Base-by-base conservation (phyloP, 1,140 invertebrate species). In the Scaptodrosophila lebanonensis region DNA sequence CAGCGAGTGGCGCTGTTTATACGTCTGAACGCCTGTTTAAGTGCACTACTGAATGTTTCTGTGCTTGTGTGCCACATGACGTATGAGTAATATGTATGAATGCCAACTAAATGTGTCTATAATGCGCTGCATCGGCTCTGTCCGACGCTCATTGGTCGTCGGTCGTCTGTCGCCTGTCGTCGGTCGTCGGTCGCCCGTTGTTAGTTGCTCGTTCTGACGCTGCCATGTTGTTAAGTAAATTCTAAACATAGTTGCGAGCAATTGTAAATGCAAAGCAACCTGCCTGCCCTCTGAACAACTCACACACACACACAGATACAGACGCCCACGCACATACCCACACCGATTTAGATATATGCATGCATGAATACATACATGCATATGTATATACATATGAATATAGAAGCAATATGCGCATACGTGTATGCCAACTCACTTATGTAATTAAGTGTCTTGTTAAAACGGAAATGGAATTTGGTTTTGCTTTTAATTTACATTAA, bases 401-500 rank as follows among this genome's bases (percentile, higher is more conserved):
- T 25, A 8, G 3, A 8, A 4, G 22, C 22, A 8, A n/a, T 25
- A 25, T 43, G 29, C n/a, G 20, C n/a, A 8, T 54, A 32, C 45
- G 20, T 47, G 60, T 43, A 27, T 52, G 51, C 58, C 63, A 57
- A 58, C 40, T 79, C 65, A 67, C 54, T 82, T 69, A 63, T 69
- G 68, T 60, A 79, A 79, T 79, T 79, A 82, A 73, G 75, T 66
- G 65, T 69, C 73, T 65, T 66, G 68, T 66, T 79, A 56, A 59
- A 66, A 59, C 75, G 73, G 75, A 69, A 82, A 82, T 79, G 73
- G 73, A 73, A 79, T 79, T 77, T 45, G 67, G 73, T 77, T 73
- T 66, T 73, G 75, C 66, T 64, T 82, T 82, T 73, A 66, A 79
- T 79, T 79, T 82, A 62, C 75, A 79, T 79, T 79, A 79, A 79